phyloP scores from a whole-genome alignment of 2,113 vertebrate genomes.

The Calonectris borealis region DNA sequence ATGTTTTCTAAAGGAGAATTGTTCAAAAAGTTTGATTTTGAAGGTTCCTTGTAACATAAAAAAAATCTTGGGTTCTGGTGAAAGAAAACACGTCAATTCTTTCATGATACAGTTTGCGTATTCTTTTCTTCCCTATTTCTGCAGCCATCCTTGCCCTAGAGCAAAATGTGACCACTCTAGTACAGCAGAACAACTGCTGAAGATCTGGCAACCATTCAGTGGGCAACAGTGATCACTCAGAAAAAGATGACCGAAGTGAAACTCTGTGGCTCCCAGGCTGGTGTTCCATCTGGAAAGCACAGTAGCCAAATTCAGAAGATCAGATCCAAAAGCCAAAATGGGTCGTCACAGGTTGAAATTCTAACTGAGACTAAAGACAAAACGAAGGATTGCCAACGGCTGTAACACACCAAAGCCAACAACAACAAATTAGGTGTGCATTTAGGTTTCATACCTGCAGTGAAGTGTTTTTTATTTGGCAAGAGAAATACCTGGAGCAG shows the following conservation, averaged over 20 bases:
- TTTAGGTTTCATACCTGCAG: neutral
- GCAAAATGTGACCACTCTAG: neutral
- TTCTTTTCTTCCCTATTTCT: neutral
- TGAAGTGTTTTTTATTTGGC: neutral
- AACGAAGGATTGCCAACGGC: neutral
- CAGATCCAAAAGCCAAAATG: neutral
- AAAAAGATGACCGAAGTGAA: neutral
- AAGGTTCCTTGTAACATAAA: neutral
- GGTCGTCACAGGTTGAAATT: neutral
- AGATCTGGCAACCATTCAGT: neutral
- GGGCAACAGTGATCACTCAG: rapidly evolving
- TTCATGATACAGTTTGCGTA: neutral
- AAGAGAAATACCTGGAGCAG: neutral
- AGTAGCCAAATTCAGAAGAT: rapidly evolving
- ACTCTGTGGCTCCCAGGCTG: neutral
- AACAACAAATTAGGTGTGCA: neutral
- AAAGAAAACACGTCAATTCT: neutral
- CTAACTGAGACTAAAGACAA: neutral
- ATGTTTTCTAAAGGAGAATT: neutral
- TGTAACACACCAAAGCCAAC: neutral
- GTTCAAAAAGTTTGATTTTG: neutral
- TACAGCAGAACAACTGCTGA: neutral
- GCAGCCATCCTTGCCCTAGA: neutral
- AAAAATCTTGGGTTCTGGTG: neutral
- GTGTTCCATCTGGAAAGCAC: neutral